Evolutionary conservation across 2,888 invertebrate species (phyloP), one percentile per base, ranked within the genome.

Genomic region (Patella ulyssiponensis): DNA sequence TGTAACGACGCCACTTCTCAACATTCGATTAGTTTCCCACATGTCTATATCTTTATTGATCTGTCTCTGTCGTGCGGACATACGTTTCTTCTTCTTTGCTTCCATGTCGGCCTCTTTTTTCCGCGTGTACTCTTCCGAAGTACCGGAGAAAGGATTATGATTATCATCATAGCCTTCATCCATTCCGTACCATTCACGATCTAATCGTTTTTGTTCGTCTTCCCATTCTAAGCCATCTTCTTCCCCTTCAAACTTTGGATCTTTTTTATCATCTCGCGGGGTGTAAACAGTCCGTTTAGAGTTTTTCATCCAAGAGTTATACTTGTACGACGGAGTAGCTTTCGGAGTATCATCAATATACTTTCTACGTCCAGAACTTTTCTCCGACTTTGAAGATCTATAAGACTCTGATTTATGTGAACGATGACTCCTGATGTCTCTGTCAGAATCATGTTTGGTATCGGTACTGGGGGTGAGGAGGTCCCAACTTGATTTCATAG

Each of bases 1-100:
- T 89, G 96, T 96, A 0, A 98, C 98, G 0, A 98, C 98, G 23
- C 99, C 93, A 79, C 93, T 93, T 9, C 98, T 96, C 51, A 98
- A 93, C 97, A 99, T 97, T 82, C 99, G 94, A 93, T 99, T 99
- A 44, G 98, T 94, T 92, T 99, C 99, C 99, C 99, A 99, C 85
- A 98, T 93, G 91, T 99, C 99, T 92, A 98, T 99, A 93, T 99
- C 99, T 92, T 97, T 97, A 92, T 98, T 98, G 87, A 98, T 98
- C 93, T 99, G 98, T 79, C 98, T 94, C 86, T 99, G 96, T 86
- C 98, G 97, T 0, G 98, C 98, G 0, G 98, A 98, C 91, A 99
- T 95, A 74, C 97, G 94, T 89, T 97, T 96, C 87, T 97, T 97
- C 81, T 96, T 95, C 83, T 95, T 94, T 87, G 96, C 96, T 89